These are phyloP conservation scores for Nomada fucata DNA, from an alignment of 2,888 invertebrate species.

Conservation along the genomic window DNA sequence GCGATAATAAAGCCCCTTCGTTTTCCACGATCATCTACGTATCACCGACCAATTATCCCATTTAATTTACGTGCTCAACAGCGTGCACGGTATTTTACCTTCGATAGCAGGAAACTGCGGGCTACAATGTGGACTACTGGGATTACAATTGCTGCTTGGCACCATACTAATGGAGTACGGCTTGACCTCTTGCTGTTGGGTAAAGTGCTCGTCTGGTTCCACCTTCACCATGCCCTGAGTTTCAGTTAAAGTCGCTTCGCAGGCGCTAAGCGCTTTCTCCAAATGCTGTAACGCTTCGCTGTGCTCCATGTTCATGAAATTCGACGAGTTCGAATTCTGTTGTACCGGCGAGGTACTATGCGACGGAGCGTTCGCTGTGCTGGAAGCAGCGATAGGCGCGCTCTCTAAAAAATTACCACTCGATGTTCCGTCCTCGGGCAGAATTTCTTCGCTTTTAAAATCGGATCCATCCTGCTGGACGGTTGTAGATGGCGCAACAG, in stretches of 20 bases:
- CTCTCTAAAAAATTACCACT: constrained; percentile 73
- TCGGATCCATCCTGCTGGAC: constrained; percentile 65
- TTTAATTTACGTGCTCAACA: not conserved
- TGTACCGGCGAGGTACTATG: constrained; percentile 58
- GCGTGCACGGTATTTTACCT: constrained; percentile 73
- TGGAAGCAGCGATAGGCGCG: constrained; percentile 64
- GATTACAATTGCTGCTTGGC: constrained; percentile 78
- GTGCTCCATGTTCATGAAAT: constrained; percentile 81
- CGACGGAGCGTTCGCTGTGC: constrained; percentile 64
- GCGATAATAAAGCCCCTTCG: not conserved
- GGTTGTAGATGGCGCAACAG: constrained; percentile 72
- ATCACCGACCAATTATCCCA: too few species aligned
- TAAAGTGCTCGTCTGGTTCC: constrained; percentile 82
- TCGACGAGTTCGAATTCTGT: constrained; percentile 75
- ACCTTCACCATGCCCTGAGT: constrained; percentile 82
- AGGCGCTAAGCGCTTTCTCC: constrained; percentile 82
- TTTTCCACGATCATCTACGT: not conserved
- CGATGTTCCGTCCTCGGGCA: constrained; percentile 68
- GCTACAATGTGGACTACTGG: constrained; percentile 75
- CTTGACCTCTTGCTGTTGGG: constrained; percentile 79
- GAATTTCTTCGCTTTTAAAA: constrained; percentile 73
- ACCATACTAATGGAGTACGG: constrained; percentile 83
- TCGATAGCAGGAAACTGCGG: constrained; percentile 79
- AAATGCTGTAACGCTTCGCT: constrained; percentile 82
- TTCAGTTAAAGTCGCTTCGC: constrained; percentile 82